phyloP scores from a whole-genome alignment of 2,888 invertebrate genomes.

The Nesidiocoris tenuis region DNA sequence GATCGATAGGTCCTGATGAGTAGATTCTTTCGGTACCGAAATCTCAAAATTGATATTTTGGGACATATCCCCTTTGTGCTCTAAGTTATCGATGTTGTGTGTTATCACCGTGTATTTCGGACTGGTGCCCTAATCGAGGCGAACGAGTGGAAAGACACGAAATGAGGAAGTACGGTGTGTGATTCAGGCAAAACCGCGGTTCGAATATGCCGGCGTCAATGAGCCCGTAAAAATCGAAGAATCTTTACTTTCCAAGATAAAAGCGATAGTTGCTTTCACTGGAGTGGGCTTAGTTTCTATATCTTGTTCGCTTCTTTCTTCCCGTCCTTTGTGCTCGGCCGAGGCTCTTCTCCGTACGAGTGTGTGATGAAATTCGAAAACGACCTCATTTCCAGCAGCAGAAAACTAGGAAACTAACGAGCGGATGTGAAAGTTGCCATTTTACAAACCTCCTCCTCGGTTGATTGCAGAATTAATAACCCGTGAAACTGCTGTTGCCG shows the following conservation, averaged over 20 bases:
- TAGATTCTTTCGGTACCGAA: no score
- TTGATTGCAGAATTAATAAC: constrained; percentile 14
- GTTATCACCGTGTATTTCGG: no score
- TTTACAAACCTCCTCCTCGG: background rate
- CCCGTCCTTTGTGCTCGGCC: background rate
- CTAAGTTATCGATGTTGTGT: no score
- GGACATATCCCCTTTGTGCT: no score
- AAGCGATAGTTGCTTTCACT: constrained; percentile 18
- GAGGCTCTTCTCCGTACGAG: background rate
- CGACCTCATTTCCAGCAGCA: background rate
- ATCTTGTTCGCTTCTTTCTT: constrained; percentile 19
- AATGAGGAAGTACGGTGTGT: no score
- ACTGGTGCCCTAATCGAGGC: no score
- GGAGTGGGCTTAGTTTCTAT: background rate
- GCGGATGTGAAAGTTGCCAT: constrained; percentile 23
- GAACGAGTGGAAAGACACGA: no score
- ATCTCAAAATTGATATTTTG: no score
- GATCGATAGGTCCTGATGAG: no score
- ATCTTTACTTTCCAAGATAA: constrained; percentile 10
- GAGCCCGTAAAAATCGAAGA: no score
- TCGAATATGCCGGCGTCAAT: no score
- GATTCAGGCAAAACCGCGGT: no score
- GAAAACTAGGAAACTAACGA: constrained; percentile 15
- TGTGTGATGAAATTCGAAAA: constrained; percentile 16
- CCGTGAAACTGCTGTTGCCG: background rate